Conservation (phyloP, 1,140 invertebrate species). For the Anoplolepis gracilipes region DNA sequence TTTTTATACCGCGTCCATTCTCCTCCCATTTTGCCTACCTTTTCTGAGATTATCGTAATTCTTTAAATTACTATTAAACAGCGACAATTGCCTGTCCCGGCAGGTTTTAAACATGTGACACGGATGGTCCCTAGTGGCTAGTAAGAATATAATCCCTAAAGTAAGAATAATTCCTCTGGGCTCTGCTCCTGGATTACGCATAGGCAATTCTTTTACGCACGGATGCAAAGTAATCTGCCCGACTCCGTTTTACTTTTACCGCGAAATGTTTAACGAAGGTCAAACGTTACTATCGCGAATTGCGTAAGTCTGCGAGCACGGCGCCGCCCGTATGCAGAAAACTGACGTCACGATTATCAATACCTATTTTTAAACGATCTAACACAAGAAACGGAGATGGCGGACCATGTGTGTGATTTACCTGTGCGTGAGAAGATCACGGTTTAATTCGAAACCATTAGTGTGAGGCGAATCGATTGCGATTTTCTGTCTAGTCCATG, state of each 20-base stretch:
- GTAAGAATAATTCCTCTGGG: not conserved
- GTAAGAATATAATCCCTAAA: conserved; percentile 53
- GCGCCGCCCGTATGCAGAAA: not conserved
- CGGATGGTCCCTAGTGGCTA: conserved; percentile 66
- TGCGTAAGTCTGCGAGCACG: conserved; percentile 28
- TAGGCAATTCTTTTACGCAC: not conserved
- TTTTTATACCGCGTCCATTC: conserved; percentile 23
- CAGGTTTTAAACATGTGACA: conserved; percentile 54
- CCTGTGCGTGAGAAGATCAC: conserved; percentile 38
- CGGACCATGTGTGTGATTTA: conserved; percentile 39
- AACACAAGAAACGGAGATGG: conserved; percentile 29
- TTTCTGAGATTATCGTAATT: conserved; percentile 69
- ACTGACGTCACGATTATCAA: conserved; percentile 58
- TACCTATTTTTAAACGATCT: conserved; percentile 59
- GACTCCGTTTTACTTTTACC: not conserved
- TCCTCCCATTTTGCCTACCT: conserved; percentile 37
- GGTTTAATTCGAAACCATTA: conserved; percentile 79
- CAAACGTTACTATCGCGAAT: not conserved
- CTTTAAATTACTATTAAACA: conserved; percentile 80
- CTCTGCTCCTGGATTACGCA: not conserved
- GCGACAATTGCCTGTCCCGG: conserved; percentile 76
- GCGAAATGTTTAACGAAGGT: conserved; percentile 33
- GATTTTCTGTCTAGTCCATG: conserved; percentile 70
- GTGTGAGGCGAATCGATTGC: conserved; percentile 77
- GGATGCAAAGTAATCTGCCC: not conserved